Evolutionary conservation across 2,797 vertebrate genomes (phyloP), one percentile per base, ranked within the genome.

Genomic region (Bucorvus abyssinicus): DNA sequence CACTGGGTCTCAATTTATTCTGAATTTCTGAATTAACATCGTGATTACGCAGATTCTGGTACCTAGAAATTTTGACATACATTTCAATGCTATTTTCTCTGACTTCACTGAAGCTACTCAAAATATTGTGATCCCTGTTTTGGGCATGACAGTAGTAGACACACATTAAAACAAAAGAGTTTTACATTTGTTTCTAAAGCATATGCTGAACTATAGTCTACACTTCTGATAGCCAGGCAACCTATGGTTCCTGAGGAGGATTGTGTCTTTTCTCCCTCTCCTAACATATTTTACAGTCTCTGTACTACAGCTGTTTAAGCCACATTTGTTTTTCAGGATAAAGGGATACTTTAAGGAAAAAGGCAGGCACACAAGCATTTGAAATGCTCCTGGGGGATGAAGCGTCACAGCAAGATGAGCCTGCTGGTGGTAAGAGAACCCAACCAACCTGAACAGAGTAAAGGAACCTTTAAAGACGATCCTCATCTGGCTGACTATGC

Each of bases 271-370:
- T 73, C 19, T 38, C 32, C 17, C 36, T 29, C 59, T 65, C 38
- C 27, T 50, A 87, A 34, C 7, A 10, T 24, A 38, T 47, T 93
- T 70, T 63, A 89, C 19, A 32, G 5, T 8, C 8, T 59, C 32
- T 57, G 50, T 34, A 21, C 5, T 30, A 55, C 50, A 40, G 44
- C 7, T 17, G 27, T 21, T 82, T 20, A 71, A 82, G 59, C 3
- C 29, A 22, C 2, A 8, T 16, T 18, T 76, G 26, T 6, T 87
- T 85, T 59, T 81, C 47, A 60, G 26, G 10, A 86, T 20, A 7
- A 84, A 93, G 78, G 9, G 13, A 70, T 14, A 61, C 14, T 85
- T 70, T 8, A 73, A 82, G 22, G 21, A 83, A 81, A 85, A 84
- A 49, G 3, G 23, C 8, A 95, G 19, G 23, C 38, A 75, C 16